Base-by-base conservation (phyloP, 1,140 invertebrate genomes). In the Papilio glaucus region DNA sequence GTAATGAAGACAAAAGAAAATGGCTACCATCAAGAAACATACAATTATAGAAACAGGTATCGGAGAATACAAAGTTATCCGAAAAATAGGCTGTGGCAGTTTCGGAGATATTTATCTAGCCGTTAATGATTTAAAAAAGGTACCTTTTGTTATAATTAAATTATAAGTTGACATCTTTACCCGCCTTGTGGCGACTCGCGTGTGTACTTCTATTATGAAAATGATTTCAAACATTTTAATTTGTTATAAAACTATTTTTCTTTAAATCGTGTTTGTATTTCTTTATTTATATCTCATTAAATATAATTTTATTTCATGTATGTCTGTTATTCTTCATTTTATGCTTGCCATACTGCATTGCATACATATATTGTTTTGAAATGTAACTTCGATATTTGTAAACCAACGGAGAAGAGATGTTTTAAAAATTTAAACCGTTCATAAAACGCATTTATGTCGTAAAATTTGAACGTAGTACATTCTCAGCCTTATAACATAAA, bases 81-180 rank as follows among this genome's bases (percentile, higher is more conserved):
- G 99, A 78, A 99, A 99, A 95, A 99, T 99, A 89, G 99, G 94
- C 89, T 98, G 98, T 90, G 99, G 99, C 79, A 99, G 98, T 39
- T 99, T 99, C 93, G 99, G 99, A 88, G 99, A 99, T 94, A 99
- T 99, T 87, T 99, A 98, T 94, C 95, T 99, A 85, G 98, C 97
- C 76, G 98, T 98, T 85, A 95, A 96, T 86, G 99, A 98, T 96
- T 98, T 98, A 93, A 49, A 69, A 39, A 98, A 99, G 96, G 97
- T 97, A 94, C 94, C 24, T 57, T 57, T 10, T 24, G 24, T 24
- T 57, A 57, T 57, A 57, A 57, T 57, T 57, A 5, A 57, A 57
- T 57, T 57, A 53, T 53, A 53, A 26, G 49, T 5, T 10, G 49
- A 57, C 21, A 24, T 57, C 21, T 13, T 57, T 24, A 21, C 49